Percentiles rank a stretch among this genome's conserved stretches.
Conservation (phyloP, 37 sponge, comb jelly and placozoan species). For the Eunapius fragilis region DNA sequence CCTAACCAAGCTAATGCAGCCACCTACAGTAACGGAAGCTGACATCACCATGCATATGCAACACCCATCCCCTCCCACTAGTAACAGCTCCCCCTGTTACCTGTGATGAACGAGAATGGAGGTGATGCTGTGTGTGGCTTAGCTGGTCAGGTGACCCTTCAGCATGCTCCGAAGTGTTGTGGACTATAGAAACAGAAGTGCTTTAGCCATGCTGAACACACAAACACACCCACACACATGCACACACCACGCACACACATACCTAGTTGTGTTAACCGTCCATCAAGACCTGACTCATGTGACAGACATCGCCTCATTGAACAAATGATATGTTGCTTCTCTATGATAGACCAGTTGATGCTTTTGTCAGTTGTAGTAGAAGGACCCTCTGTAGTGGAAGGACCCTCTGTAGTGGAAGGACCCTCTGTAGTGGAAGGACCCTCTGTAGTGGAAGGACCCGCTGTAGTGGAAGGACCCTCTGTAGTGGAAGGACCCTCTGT, state of each 20-base stretch:
- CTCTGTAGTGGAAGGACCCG: background rate
- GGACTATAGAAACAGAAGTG: background rate
- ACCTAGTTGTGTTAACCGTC: constrained; percentile 45
- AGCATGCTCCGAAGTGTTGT: background rate
- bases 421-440: background rate
- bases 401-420: background rate
- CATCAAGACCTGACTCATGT: constrained; percentile 54
- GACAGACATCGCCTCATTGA: constrained; percentile 3
- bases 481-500: too few species aligned
- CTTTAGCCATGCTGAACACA: background rate
- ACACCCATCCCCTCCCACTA: too few species aligned
- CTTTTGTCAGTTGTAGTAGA: background rate
- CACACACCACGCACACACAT: background rate
- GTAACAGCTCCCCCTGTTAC: background rate
- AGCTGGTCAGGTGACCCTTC: background rate
- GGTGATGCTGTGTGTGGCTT: background rate
- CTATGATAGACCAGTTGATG: background rate
- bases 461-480: too few species aligned
- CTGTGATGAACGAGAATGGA: background rate
- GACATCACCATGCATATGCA: too few species aligned
- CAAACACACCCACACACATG: background rate
- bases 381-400: background rate
- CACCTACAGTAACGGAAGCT: too few species aligned
- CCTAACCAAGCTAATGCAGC: too few species aligned
- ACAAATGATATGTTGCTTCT: background rate